Conservation (phyloP, 2,888 invertebrate genomes). For the Lissonota sp. region DNA sequence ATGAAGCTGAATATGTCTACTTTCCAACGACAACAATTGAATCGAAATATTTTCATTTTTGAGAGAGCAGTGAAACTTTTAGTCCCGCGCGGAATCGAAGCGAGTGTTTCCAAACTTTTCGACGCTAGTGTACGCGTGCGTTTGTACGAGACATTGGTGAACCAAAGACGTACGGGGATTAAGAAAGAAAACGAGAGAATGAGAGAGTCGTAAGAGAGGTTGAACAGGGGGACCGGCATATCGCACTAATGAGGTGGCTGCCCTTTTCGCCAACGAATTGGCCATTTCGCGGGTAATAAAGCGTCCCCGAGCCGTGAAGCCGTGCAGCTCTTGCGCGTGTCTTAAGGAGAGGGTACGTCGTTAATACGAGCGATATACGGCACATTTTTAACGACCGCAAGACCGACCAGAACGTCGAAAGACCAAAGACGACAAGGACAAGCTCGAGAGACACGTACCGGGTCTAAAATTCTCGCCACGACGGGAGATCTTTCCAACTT, state of each 20-base stretch:
- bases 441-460: constrained; percentile 26
- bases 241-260: constrained; percentile 76
- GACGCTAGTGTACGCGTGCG: neutral
- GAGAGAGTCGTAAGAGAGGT: constrained; percentile 28
- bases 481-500: constrained; percentile 44
- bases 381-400: constrained; percentile 47
- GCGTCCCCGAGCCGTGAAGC: constrained; percentile 67
- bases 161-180: constrained; percentile 10
- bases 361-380: constrained; percentile 61
- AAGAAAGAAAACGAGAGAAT: constrained; percentile 41
- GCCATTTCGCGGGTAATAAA: constrained; percentile 77
- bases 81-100: too few species aligned
- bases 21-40: too few species aligned
- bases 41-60: too few species aligned
- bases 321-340: constrained; percentile 50
- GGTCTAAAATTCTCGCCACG: constrained; percentile 17
- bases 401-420: constrained; percentile 64
- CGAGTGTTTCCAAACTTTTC: too few species aligned
- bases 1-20: too few species aligned
- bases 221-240: constrained; percentile 39
- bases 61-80: too few species aligned
- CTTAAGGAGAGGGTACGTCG: constrained; percentile 39
- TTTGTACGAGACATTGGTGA: constrained; percentile 10
- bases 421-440: constrained; percentile 57
- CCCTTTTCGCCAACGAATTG: constrained; percentile 75